Conservation (phyloP, 2,888 invertebrate genomes). For the Torymus aiolomorphi region DNA sequence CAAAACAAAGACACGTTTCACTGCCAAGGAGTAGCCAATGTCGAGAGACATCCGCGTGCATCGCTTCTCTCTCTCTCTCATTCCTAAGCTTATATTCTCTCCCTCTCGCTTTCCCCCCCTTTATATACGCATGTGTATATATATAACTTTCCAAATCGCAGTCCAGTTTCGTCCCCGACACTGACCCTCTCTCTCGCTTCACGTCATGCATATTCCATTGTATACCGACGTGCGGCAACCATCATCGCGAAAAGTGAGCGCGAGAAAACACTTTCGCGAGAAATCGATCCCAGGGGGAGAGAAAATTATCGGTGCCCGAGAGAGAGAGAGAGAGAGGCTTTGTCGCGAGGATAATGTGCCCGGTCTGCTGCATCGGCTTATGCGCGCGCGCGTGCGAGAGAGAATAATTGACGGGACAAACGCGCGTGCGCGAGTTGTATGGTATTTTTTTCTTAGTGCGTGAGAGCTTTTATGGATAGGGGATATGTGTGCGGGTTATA, state of each 20-base stretch:
- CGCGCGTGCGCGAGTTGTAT: background rate
- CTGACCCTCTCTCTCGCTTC: constrained; percentile 41
- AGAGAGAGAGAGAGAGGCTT: background rate
- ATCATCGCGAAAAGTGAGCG: background rate
- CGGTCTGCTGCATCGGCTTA: constrained; percentile 39
- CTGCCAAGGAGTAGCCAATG: constrained; percentile 27
- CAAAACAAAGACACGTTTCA: constrained; percentile 32
- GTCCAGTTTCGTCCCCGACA: constrained; percentile 31
- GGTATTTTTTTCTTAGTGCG: constrained; percentile 19
- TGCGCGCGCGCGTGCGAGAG: background rate
- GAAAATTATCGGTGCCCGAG: constrained; percentile 1
- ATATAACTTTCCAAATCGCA: constrained; percentile 47
- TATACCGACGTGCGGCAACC: constrained; percentile 11
- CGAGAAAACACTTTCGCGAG: constrained; percentile 15
- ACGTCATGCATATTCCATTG: constrained; percentile 45
- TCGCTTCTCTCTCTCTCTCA: background rate
- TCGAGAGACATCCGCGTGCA: constrained; percentile 34
- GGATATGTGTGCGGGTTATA: background rate
- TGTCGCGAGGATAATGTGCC: constrained; percentile 18
- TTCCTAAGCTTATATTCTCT: constrained; percentile 40
- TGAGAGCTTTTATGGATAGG: background rate
- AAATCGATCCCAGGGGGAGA: background rate
- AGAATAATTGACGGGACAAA: constrained; percentile 53
- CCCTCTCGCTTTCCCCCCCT: background rate
- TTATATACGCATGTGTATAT: constrained; percentile 3